phyloP scores from a whole-genome alignment of 2,797 vertebrate species.

The Mus caroli region DNA sequence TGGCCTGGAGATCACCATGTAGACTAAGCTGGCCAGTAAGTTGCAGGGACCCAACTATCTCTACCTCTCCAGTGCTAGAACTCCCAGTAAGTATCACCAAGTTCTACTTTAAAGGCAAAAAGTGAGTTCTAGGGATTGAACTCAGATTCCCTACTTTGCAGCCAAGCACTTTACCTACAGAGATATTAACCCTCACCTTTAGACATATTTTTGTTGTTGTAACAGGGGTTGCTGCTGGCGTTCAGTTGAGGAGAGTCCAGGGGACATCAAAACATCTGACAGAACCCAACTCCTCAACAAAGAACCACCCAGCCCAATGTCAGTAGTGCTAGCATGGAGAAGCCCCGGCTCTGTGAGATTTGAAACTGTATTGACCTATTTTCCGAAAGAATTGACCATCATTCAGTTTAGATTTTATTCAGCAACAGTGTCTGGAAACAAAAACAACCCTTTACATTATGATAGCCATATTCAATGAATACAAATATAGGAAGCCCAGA shows the following conservation, averaged over 20 bases:
- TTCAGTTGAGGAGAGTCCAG: neutral
- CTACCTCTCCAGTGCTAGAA: neutral
- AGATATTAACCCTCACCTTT: neutral
- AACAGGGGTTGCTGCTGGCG: neutral
- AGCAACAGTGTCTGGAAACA: slow-evolving; percentile 49
- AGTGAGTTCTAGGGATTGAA: neutral
- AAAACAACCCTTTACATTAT: slow-evolving; percentile 43
- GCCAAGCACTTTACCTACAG: neutral
- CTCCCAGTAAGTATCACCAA: no score
- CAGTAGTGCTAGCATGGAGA: neutral
- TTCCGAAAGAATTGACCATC: slow-evolving; percentile 27
- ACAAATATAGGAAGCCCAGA: slow-evolving; percentile 16
- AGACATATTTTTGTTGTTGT: slow-evolving; percentile 24
- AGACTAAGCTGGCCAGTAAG: neutral
- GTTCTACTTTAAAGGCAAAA: neutral
- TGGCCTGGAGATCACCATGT: neutral
- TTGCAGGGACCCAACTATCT: neutral
- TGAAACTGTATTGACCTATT: slow-evolving; percentile 37
- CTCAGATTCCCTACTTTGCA: neutral
- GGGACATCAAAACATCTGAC: no score
- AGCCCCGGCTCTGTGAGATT: neutral
- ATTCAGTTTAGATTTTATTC: slow-evolving; percentile 26
- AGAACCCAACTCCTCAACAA: no score
- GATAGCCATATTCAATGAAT: slow-evolving; percentile 2
- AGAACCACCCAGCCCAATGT: neutral